Percentiles rank a stretch among this genome's conserved stretches.
Evolutionary conservation across 2,797 vertebrate species (phyloP).

Genomic region (Acropternis orthonyx): DNA sequence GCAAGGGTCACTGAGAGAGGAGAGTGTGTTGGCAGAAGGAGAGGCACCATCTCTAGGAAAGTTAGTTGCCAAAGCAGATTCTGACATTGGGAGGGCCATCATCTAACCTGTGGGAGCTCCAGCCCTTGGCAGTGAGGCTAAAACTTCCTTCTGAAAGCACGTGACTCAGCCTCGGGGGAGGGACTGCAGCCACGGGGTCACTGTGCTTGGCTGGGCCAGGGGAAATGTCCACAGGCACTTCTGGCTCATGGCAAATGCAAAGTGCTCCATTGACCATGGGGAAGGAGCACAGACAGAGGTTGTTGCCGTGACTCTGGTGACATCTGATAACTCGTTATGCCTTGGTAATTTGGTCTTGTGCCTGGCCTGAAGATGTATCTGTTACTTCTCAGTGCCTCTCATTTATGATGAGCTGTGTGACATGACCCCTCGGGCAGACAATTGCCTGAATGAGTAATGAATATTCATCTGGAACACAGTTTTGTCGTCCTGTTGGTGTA

Average conservation of each 20-base stretch:
- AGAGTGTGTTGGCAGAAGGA: accelerated
- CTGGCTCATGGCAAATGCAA: not conserved
- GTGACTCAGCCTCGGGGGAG: not conserved
- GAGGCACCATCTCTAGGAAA: not conserved
- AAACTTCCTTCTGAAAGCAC: not conserved
- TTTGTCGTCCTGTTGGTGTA: not conserved
- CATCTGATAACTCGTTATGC: not conserved
- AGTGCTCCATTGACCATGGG: not conserved
- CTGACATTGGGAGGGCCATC: not conserved
- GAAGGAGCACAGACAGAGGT: not conserved
- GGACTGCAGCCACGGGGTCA: accelerated
- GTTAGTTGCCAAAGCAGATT: not conserved
- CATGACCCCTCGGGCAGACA: not conserved
- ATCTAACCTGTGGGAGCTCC: not conserved
- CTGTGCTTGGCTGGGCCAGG: not conserved
- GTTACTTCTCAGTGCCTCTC: not conserved
- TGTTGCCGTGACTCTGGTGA: not conserved
- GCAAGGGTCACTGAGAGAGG: not conserved
- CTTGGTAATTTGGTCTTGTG: not conserved
- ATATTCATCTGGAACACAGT: not conserved
- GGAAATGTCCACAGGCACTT: not conserved
- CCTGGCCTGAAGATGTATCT: not conserved
- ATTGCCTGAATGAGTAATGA: not conserved
- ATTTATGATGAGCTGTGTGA: not conserved
- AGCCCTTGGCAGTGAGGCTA: not conserved